These are phyloP conservation scores for Eleutherodactylus coqui DNA, from an alignment of 2,797 vertebrate species.

Conservation along the genomic window DNA sequence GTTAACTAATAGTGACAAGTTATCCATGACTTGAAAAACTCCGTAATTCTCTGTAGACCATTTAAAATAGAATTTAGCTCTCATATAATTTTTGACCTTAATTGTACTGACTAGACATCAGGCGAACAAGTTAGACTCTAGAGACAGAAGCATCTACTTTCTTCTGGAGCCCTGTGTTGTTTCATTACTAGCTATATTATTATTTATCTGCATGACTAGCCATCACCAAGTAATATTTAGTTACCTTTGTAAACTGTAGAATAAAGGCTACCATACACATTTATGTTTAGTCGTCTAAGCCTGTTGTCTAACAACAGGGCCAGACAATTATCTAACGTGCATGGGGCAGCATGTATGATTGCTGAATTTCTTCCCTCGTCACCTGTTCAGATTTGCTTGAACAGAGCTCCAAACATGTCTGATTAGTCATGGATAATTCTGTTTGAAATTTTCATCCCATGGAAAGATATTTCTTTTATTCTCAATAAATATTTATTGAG, in stretches of 20 bases:
- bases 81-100: constrained; percentile 35
- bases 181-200: constrained; percentile 22
- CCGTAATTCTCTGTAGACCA: constrained; percentile 26
- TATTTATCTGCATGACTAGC: not conserved
- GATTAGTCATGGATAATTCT: too few species aligned
- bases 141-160: constrained; percentile 24
- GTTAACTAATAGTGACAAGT: constrained; percentile 52
- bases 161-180: not conserved
- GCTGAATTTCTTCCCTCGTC: too few species aligned
- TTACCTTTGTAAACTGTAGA: constrained; percentile 12
- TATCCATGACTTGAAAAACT: constrained; percentile 30
- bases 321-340: too few species aligned
- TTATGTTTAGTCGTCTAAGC: too few species aligned
- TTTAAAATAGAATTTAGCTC: constrained; percentile 31
- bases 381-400: too few species aligned
- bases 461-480: too few species aligned
- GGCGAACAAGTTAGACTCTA: constrained; percentile 41
- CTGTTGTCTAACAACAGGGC: too few species aligned
- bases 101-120: constrained; percentile 49
- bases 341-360: too few species aligned
- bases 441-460: too few species aligned
- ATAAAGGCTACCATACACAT: too few species aligned
- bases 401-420: too few species aligned
- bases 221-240: not conserved
- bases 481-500: too few species aligned